Base-by-base conservation (phyloP, 2,797 vertebrate species). In the Cephalopachus bancanus region DNA sequence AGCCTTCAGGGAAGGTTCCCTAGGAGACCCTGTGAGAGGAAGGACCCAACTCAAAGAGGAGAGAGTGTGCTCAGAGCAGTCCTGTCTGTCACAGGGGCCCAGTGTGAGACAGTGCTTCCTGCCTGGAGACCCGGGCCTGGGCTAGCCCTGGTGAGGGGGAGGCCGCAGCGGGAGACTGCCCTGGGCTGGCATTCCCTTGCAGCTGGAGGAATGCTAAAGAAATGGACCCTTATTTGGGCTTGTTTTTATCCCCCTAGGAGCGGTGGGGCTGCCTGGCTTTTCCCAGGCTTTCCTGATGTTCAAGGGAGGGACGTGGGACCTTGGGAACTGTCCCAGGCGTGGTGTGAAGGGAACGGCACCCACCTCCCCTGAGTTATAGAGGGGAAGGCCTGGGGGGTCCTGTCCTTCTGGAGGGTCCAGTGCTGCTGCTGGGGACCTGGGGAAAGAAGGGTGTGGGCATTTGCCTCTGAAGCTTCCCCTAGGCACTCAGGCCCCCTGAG, bases 191-290 rank as follows among this genome's bases (percentile, higher is more conserved):
- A 91, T 76, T 97, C 90, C 65, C 92, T 94, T 87, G 51, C 6
- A 79, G 97, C 60, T 92, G 74, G 76, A 97, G 81, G 95, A 98
- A 97, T 98, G 97, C 83, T 87, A 60, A 28, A 94, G 92, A 97
- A 96, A 96, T 49, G 87, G 97, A 94, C 97, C 97, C 97, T 97
- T 98, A 97, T 97, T 97, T 97, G 97, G 97, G 62, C 89, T 98
- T 97, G 96, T 97, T 97, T 97, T 95, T 69, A 84, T 95, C 81
- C 95, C 94, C 78, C 87, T 44, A 92, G 80, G 85, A 90, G 76
- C n/a, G 26, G 49, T 76, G 64, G 57, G 89, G 72, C 74, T 76
- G 95, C 51, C 74, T 96, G 65, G 60, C 33, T 93, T 97, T 98
- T 97, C 87, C 97, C 97, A 97, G 96, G 86, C 96, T 88, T 96